phyloP scores from a whole-genome alignment of 92 coral and sea anemone genomes.

The Micromussa lordhowensis region DNA sequence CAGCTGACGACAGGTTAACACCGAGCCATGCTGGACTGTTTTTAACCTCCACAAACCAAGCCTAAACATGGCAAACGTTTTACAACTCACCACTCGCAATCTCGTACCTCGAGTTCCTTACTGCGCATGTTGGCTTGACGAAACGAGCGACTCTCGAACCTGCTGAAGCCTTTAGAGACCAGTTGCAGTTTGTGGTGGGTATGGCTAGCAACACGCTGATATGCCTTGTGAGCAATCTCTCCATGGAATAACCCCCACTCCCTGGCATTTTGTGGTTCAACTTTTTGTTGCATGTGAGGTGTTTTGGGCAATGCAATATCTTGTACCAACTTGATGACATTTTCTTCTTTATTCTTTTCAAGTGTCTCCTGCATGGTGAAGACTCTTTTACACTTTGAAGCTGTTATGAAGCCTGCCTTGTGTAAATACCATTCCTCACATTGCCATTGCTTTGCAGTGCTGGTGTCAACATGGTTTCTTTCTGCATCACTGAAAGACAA shows the following conservation, averaged over 20 bases:
- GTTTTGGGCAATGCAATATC: constrained; percentile 55
- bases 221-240: constrained; percentile 71
- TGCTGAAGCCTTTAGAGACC: constrained; percentile 72
- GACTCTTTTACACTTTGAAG: constrained; percentile 76
- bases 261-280: constrained; percentile 73
- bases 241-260: constrained; percentile 77
- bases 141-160: too few relatives aligned
- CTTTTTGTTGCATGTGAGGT: constrained; percentile 34
- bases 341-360: constrained; percentile 69
- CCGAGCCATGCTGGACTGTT: too few relatives aligned
- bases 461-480: constrained; percentile 51
- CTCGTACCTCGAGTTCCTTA: too few relatives aligned
- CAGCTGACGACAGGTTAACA: too few relatives aligned
- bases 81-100: too few relatives aligned
- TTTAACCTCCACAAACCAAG: too few relatives aligned
- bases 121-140: too few relatives aligned
- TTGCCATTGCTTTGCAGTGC: constrained; percentile 77
- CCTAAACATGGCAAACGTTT: too few relatives aligned
- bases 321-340: constrained; percentile 64
- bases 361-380: constrained; percentile 75
- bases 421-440: constrained; percentile 69
- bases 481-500: constrained; percentile 71
- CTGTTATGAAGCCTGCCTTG: constrained; percentile 77
- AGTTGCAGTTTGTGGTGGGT: constrained; percentile 76
- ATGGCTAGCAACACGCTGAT: constrained; percentile 62